These are phyloP conservation scores for Sclerodermus sp. DNA, from an alignment of 2,888 invertebrate species.

Conservation along the genomic window DNA sequence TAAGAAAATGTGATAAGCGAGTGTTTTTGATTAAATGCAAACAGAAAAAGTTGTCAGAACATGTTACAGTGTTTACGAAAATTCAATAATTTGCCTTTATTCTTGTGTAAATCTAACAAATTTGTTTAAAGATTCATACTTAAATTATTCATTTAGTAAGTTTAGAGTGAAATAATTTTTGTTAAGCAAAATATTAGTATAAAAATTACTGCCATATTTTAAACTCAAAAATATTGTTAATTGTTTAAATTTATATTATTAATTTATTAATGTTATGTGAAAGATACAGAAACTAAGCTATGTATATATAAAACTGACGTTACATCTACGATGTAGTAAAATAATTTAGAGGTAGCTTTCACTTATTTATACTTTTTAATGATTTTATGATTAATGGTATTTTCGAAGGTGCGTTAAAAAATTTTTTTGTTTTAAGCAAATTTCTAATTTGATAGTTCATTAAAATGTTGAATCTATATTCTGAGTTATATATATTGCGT, in stretches of 20 bases:
- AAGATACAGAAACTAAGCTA: slow-evolving; percentile 16
- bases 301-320: not conserved
- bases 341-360: not conserved
- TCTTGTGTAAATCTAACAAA: not conserved
- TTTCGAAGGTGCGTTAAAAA: not conserved
- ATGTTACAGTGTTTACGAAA: too few species aligned
- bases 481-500: too few species aligned
- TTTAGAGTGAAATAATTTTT: not conserved
- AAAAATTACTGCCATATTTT: slow-evolving; percentile 37
- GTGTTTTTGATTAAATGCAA: too few species aligned
- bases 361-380: not conserved
- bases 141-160: not conserved
- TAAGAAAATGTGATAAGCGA: not conserved
- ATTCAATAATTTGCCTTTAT: too few species aligned
- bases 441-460: too few species aligned
- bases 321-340: not conserved
- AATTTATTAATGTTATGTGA: slow-evolving; percentile 3
- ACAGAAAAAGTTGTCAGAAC: too few species aligned
- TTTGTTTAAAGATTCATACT: not conserved
- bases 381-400: not conserved
- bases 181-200: not conserved
- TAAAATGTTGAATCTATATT: too few species aligned
- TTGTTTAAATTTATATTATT: not conserved
- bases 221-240: slow-evolving; percentile 16
- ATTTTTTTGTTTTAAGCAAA: not conserved